Percentiles rank a stretch among this genome's conserved stretches.
phyloP scores from a whole-genome alignment of 2,888 invertebrate species.

The Margaritifera margaritifera region DNA sequence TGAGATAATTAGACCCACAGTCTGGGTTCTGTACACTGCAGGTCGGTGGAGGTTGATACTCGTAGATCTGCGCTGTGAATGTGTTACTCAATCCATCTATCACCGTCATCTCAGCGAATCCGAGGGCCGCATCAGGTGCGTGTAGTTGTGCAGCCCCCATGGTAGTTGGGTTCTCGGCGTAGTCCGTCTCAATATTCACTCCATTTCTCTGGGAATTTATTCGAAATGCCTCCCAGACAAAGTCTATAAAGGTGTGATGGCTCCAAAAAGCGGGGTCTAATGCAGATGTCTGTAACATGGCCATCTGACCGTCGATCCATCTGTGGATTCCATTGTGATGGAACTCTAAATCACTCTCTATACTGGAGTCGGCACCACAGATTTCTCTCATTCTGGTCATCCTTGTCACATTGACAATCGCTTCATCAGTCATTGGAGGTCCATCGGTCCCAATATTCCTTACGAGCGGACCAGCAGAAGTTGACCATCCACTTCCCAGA shows the following conservation, averaged over 20 bases:
- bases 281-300: constrained; percentile 44
- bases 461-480: constrained; percentile 41
- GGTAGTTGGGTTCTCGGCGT: constrained; percentile 31
- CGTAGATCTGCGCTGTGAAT: constrained; percentile 38
- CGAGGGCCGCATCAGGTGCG: constrained; percentile 41
- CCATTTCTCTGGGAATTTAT: constrained; percentile 28
- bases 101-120: constrained; percentile 46
- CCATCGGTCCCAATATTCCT: constrained; percentile 52
- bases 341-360: constrained; percentile 45
- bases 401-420: constrained; percentile 39
- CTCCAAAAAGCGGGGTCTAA: constrained; percentile 58
- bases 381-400: constrained; percentile 25
- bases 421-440: constrained; percentile 36
- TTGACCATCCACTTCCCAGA: constrained; percentile 47
- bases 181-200: constrained; percentile 30
- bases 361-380: constrained; percentile 41
- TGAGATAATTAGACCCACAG: constrained; percentile 51
- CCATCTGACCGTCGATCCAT: constrained; percentile 59
- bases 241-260: constrained; percentile 53
- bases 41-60: constrained; percentile 49
- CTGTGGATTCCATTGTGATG: constrained; percentile 55
- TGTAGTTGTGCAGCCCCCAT: constrained; percentile 42
- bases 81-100: constrained; percentile 42
- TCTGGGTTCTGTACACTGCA: constrained; percentile 36
- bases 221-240: constrained; percentile 54